phyloP scores from a whole-genome alignment of 1,140 invertebrate genomes.

The Orius insidiosus region DNA sequence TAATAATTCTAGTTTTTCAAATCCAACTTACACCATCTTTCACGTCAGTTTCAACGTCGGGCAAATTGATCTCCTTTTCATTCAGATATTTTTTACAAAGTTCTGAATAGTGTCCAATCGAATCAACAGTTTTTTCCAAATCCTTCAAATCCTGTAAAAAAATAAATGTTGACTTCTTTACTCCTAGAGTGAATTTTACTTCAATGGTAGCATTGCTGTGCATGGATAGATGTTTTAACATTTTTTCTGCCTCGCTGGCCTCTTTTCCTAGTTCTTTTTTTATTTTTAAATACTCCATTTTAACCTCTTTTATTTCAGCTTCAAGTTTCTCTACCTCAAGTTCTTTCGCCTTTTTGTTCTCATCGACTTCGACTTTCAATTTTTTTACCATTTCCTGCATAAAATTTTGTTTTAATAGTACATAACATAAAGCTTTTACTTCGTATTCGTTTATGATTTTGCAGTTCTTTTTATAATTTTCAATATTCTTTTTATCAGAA shows the following conservation, averaged over 20 bases:
- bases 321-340: constrained; percentile 21
- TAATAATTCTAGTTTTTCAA: no score
- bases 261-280: constrained; percentile 14
- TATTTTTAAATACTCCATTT: neutral
- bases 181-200: no score
- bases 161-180: constrained; percentile 1
- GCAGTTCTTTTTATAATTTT: constrained; percentile 22
- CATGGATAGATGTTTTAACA: constrained; percentile 24
- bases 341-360: constrained; percentile 12
- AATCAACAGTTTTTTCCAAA: constrained; percentile 21
- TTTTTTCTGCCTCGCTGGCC: constrained; percentile 20
- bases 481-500: constrained; percentile 22
- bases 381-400: constrained; percentile 20
- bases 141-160: constrained; percentile 23
- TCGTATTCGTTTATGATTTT: constrained; percentile 21
- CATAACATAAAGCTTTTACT: no score
- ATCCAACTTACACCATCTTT: constrained; percentile 16
- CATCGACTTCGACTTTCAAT: constrained; percentile 20
- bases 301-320: constrained; percentile 20
- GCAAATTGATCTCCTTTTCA: constrained; percentile 19
- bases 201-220: constrained; percentile 23
- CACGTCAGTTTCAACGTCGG: constrained; percentile 7
- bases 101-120: constrained; percentile 20
- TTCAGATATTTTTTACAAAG: constrained; percentile 24
- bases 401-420: constrained; percentile 16